Conservation (phyloP, 2,797 vertebrate genomes). For the Enteromius treurensis region DNA sequence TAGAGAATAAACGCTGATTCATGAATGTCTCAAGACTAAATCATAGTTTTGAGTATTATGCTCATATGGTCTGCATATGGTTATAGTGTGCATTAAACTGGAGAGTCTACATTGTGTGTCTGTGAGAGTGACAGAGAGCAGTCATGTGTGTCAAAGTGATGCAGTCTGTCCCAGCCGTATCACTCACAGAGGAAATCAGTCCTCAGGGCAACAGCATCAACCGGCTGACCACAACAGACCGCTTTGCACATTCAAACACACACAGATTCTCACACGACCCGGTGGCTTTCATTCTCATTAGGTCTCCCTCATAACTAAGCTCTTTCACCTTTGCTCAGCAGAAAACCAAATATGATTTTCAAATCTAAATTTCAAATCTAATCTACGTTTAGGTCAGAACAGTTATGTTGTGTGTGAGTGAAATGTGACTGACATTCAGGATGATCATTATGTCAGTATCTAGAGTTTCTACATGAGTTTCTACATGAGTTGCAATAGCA, state of each 20-base stretch:
- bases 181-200: conserved; percentile 6
- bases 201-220: neutral
- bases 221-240: conserved; percentile 9
- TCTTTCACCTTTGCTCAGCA: neutral
- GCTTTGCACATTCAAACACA: conserved; percentile 3
- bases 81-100: neutral
- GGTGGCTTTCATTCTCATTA: conserved; percentile 16
- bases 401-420: neutral
- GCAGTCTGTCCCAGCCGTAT: neutral
- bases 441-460: neutral
- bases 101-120: neutral
- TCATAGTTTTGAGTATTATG: neutral
- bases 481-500: neutral
- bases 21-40: conserved; percentile 7
- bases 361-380: neutral
- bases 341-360: neutral
- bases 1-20: neutral
- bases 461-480: too few species aligned
- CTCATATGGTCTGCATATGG: neutral
- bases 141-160: neutral
- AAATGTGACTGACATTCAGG: neutral
- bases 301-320: neutral
- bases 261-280: neutral
- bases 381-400: neutral
- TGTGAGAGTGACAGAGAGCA: conserved; percentile 9